Percentiles rank a stretch among this genome's conserved stretches.
These are phyloP conservation scores for Phyllotreta cruciferae DNA, from an alignment of 2,888 invertebrate genomes.

Conservation along the genomic window DNA sequence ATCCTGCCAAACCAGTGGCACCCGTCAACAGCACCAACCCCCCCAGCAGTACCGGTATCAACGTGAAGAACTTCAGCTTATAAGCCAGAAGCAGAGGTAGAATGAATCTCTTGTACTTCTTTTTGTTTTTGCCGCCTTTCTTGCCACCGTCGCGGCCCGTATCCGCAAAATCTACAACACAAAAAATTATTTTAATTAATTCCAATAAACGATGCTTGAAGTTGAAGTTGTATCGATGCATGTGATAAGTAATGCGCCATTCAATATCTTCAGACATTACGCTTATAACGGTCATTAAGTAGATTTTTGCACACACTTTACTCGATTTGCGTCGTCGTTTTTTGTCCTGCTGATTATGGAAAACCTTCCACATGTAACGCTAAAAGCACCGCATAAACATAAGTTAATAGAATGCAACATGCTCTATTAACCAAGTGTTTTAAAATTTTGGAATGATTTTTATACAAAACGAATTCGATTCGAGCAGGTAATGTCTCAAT, in stretches of 20 bases:
- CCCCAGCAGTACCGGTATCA: slow-evolving; percentile 78
- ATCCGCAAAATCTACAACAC: slow-evolving; percentile 44
- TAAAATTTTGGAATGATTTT: slow-evolving; percentile 16
- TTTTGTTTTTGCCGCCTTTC: slow-evolving; percentile 58
- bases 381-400: slow-evolving; percentile 22
- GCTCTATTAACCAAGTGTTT: slow-evolving; percentile 33
- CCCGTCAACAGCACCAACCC: slow-evolving; percentile 76
- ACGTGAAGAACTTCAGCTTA: slow-evolving; percentile 81
- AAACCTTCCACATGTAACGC: slow-evolving; percentile 5
- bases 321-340: slow-evolving; percentile 10
- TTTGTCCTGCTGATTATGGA: slow-evolving; percentile 14
- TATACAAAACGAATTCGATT: not conserved
- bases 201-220: not conserved
- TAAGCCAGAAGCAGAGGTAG: slow-evolving; percentile 81
- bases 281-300: slow-evolving; percentile 3
- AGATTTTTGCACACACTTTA: slow-evolving; percentile 20
- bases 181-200: slow-evolving; percentile 5
- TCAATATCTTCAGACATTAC: not conserved
- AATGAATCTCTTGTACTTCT: slow-evolving; percentile 73
- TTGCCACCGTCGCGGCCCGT: slow-evolving; percentile 52
- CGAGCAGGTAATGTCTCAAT: not conserved
- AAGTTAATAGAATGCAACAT: slow-evolving; percentile 17
- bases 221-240: not conserved
- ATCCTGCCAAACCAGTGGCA: slow-evolving; percentile 82
- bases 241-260: not conserved